Conservation (phyloP, 2,797 vertebrate species). For the Petrocephalus schoutedeni region DNA sequence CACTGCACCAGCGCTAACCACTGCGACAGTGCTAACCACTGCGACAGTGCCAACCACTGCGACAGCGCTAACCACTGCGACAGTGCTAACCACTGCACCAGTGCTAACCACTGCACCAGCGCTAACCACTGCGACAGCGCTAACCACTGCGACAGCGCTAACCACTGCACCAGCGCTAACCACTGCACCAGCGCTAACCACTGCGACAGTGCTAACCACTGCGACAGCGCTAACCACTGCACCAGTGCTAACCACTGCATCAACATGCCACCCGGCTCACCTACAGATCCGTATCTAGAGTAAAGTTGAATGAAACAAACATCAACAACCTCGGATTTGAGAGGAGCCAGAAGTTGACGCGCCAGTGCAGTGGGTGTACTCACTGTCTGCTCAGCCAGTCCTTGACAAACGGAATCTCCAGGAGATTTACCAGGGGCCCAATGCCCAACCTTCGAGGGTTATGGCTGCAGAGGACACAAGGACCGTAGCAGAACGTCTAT, state of each 20-base stretch:
- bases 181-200: too few relatives aligned
- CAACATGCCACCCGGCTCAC: neutral
- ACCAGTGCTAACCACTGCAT: neutral
- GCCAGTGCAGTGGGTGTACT: conserved; percentile 50
- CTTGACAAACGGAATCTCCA: conserved; percentile 79
- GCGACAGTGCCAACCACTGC: too few relatives aligned
- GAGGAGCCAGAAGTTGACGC: neutral
- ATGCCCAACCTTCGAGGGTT: conserved; percentile 66
- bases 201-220: too few relatives aligned
- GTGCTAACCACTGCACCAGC: too few relatives aligned
- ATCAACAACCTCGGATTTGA: neutral
- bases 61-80: too few relatives aligned
- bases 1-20: too few relatives aligned
- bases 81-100: too few relatives aligned
- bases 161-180: too few relatives aligned
- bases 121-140: too few relatives aligned
- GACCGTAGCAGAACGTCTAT: neutral
- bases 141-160: too few relatives aligned
- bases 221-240: too few relatives aligned
- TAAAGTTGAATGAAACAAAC: neutral
- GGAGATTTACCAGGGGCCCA: conserved; percentile 40
- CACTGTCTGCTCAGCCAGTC: conserved; percentile 76
- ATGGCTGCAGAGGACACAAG: conserved; percentile 56
- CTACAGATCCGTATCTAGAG: neutral
- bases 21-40: too few relatives aligned